phyloP scores from a whole-genome alignment of 2,113 vertebrate genomes.

The Pycnonotus jocosus region DNA sequence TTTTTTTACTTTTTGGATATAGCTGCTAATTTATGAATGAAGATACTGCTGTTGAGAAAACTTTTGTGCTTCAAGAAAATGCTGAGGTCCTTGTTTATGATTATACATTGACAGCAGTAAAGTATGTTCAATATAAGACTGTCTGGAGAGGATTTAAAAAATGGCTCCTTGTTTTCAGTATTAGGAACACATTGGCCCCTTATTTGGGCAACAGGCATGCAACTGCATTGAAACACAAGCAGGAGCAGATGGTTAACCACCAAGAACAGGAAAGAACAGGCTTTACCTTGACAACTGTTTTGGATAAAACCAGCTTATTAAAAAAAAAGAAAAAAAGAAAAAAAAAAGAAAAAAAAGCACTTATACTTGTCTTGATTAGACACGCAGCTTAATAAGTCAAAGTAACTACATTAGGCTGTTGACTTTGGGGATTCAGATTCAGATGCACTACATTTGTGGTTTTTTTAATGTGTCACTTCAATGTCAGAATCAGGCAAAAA shows the following conservation, averaged over 20 bases:
- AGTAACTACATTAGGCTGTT: constrained; percentile 63
- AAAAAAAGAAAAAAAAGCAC: constrained; percentile 7
- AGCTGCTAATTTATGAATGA: constrained; percentile 31
- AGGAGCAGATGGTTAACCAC: constrained; percentile 12
- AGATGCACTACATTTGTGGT: constrained; percentile 61
- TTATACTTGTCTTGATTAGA: constrained; percentile 64
- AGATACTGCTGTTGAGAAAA: constrained; percentile 3
- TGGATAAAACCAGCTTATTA: constrained; percentile 42
- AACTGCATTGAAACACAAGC: not conserved
- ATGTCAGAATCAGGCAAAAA: constrained; percentile 55
- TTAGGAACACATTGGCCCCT: not conserved
- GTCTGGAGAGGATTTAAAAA: not conserved
- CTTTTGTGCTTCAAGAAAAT: constrained; percentile 14
- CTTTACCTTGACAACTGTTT: constrained; percentile 49
- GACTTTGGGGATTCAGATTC: constrained; percentile 67
- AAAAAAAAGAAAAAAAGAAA: not conserved
- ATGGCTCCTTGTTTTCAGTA: not conserved
- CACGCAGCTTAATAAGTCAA: constrained; percentile 60
- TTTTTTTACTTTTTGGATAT: not conserved
- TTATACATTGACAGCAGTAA: not conserved
- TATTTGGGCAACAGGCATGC: constrained; percentile 6
- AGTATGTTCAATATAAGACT: not conserved
- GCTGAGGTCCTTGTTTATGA: not conserved
- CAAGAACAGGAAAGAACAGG: constrained; percentile 38
- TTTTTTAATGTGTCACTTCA: constrained; percentile 64